Evolutionary conservation across 2,797 vertebrate genomes (phyloP), one percentile per base, ranked within the genome.

Genomic region (Pogonophryne albipinna): DNA sequence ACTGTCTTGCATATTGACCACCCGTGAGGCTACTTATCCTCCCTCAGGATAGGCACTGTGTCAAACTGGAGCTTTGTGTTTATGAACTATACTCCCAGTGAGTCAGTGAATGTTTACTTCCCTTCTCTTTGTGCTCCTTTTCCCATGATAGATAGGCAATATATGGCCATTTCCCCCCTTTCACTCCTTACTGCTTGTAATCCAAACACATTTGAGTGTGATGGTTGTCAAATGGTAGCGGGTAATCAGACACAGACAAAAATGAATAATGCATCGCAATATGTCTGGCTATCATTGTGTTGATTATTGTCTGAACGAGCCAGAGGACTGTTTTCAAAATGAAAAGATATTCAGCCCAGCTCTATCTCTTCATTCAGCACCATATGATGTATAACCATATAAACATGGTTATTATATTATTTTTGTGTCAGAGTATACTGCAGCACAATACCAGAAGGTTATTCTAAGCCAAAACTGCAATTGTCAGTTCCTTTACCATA

Each of bases 261-360:
- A 82, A 93, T 93, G 92, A 94, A 93, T 93, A 92, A 93, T 93
- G 88, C 90, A 92, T 92, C 59, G 45, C 89, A 91, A 89, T 82
- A 90, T 91, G 92, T 89, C 86, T 79, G 90, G 60, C 82, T 83
- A 88, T 92, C 83, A 91, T 87, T 80, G 88, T 85, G 93, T 84
- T 91, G 89, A 93, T 92, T 88, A 85, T 90, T 87, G 83, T 87
- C 84, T 78, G 88, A 70, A 80, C n/a, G 71, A 86, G 77, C 74
- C 77, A 75, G 71, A 84, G 80, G 61, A 31, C 74, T 78, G 78
- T 77, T 79, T 81, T 69, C 65, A 67, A 80, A 86, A 80, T 62
- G 67, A 87, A 82, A 84, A 85, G 71, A 79, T 73, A 65, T 63
- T 71, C 81, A 60, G 78, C 27, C 7, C 46, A 60, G 31, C 68